Evolutionary conservation across 1,140 invertebrate species (phyloP).

Genomic region (Hyles euphorbiae): DNA sequence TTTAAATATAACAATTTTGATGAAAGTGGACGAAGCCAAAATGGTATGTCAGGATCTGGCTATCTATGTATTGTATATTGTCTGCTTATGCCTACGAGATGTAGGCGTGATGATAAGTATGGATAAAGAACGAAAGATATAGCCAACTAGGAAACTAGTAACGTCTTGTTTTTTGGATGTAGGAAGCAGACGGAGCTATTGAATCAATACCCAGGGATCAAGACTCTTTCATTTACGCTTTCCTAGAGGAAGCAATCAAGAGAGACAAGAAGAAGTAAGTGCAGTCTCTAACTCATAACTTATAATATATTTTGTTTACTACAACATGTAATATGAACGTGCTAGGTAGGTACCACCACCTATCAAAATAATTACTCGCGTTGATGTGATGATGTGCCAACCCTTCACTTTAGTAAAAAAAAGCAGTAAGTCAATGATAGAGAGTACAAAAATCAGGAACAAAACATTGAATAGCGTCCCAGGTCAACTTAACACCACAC

Average conservation of each 20-base stretch:
- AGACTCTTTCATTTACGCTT: constrained; percentile 60
- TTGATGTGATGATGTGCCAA: no score
- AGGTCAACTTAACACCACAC: no score
- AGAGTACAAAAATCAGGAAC: no score
- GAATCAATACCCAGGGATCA: constrained; percentile 48
- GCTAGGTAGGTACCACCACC: no score
- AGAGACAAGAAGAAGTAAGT: constrained; percentile 62
- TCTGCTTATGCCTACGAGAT: neutral
- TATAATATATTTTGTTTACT: neutral
- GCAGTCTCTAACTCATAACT: neutral
- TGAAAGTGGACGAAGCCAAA: neutral
- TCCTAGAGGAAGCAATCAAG: constrained; percentile 62
- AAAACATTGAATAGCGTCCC: no score
- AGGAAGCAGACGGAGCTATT: constrained; percentile 37
- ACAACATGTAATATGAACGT: no score
- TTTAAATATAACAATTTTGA: no score
- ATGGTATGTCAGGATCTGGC: neutral
- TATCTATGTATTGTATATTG: neutral
- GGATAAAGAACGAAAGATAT: neutral
- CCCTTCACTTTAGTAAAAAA: no score
- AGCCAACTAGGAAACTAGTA: neutral
- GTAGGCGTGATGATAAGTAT: no score
- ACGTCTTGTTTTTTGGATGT: constrained; percentile 3
- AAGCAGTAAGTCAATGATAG: no score
- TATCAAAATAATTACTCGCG: no score